phyloP scores from a whole-genome alignment of 2,113 vertebrate genomes.

The Rhea pennata region DNA sequence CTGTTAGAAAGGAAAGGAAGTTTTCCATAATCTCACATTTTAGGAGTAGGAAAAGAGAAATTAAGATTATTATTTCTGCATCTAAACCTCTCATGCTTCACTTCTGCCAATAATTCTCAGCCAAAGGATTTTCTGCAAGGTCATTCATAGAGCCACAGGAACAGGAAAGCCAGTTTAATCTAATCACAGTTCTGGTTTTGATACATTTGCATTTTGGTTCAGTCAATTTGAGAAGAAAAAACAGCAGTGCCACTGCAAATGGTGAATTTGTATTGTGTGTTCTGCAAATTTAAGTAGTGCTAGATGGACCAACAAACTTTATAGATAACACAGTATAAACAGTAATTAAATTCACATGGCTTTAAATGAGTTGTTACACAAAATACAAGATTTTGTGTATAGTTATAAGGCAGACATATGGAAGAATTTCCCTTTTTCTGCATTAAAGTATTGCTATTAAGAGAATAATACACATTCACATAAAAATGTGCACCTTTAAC shows the following conservation, averaged over 20 bases:
- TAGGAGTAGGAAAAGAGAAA: background rate
- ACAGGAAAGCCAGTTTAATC: background rate
- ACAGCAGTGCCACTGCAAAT: background rate
- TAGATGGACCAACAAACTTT: background rate
- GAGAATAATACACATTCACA: background rate
- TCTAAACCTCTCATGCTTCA: background rate
- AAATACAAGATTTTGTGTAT: background rate
- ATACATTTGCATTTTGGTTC: background rate
- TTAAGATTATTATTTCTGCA: background rate
- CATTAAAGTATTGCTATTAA: background rate
- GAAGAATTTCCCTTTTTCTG: background rate
- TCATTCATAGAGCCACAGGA: background rate
- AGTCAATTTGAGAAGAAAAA: background rate
- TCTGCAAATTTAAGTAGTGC: background rate
- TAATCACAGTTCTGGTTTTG: background rate
- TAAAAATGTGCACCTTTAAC: background rate
- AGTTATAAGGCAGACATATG: background rate
- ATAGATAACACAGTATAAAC: background rate
- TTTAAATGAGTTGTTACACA: background rate
- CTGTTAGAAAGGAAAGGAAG: background rate
- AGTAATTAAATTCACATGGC: background rate
- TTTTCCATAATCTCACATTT: background rate
- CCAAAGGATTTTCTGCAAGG: background rate
- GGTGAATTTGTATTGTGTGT: background rate
- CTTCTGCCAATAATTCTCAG: background rate